These are phyloP conservation scores for Macheiramphus alcinus DNA, from an alignment of 2,113 vertebrate genomes.

Conservation along the genomic window DNA sequence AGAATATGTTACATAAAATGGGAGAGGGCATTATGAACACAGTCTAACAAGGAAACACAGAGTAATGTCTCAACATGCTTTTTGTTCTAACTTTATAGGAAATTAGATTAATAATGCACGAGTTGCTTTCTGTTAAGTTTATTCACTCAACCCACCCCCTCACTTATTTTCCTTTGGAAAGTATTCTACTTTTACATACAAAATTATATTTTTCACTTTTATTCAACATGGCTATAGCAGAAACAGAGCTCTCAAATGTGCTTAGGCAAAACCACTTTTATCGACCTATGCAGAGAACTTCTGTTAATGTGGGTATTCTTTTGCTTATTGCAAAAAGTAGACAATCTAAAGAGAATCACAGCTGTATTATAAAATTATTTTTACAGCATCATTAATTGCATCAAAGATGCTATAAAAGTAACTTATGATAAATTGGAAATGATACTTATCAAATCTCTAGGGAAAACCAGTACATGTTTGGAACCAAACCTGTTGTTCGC, in stretches of 20 bases:
- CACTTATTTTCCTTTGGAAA: conserved; percentile 3
- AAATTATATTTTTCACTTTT: not conserved
- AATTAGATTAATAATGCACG: conserved; percentile 47
- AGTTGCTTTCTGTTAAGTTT: not conserved
- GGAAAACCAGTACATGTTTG: not conserved
- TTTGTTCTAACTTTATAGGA: conserved; percentile 16
- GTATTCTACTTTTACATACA: not conserved
- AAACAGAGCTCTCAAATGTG: not conserved
- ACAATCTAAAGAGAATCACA: not conserved
- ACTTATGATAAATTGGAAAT: not conserved
- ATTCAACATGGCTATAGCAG: not conserved
- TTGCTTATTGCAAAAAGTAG: not conserved
- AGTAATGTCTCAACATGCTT: conserved; percentile 25
- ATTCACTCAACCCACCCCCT: not conserved
- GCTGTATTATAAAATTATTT: not conserved
- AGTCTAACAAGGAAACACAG: not conserved
- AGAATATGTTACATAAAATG: conserved; percentile 35
- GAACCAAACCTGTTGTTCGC: not conserved
- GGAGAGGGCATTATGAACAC: not conserved
- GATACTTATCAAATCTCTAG: not conserved
- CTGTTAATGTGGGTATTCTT: not conserved
- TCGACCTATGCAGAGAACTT: not conserved
- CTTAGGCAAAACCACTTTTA: not conserved
- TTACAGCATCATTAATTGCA: not conserved
- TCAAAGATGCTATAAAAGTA: not conserved